Base-by-base conservation (phyloP, 2,888 invertebrate species). In the Pogonocherus hispidulus region DNA sequence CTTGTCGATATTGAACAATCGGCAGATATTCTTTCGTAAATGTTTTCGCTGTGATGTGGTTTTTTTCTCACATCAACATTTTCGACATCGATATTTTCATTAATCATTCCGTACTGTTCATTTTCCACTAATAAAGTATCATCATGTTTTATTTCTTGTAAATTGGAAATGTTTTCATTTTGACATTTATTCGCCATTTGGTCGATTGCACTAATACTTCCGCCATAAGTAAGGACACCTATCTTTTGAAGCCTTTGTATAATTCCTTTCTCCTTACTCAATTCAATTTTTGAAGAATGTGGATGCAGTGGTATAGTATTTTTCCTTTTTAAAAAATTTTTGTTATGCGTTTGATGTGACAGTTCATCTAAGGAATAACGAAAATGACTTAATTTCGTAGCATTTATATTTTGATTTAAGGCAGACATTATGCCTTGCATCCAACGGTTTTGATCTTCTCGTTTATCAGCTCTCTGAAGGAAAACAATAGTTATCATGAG, bases 401-500 rank as follows among this genome's bases (percentile, higher is more conserved):
- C 67, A 32, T 66, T 76, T 64, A 78, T 74, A 59, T 73, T 79
- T 67, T 84, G 84, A 60, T 85, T 85, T 68, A 86, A 80, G 1
- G 87, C 85, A 35, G 85, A 83, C 68, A 87, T 82, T 35, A 89
- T 82, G 0, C 87, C 86, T 76, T 87, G 84, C 80, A 88, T 84
- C 89, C 89, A 89, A 73, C 84, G 83, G 67, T 87, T 87, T 73
- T 88, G 86, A n/a, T 86, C 84, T 8, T 81, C 77, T 66, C 85
- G 82, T 56, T 84, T 86, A 74, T 85, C 84, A 0, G 88, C 87
- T 75, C 87, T 83, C 88, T 88, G 74, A 14, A 83, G 77, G 44
- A 32, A 54, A 44, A 64, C 6, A 46, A 60, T 18, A 32, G 37
- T 18, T 3, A 19, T 11, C 11, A n/a, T n/a, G n/a, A n/a, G n/a